Evolutionary conservation across 2,888 invertebrate genomes (phyloP), one percentile per base, ranked within the genome.

Genomic region (Dicroscelio sp.): DNA sequence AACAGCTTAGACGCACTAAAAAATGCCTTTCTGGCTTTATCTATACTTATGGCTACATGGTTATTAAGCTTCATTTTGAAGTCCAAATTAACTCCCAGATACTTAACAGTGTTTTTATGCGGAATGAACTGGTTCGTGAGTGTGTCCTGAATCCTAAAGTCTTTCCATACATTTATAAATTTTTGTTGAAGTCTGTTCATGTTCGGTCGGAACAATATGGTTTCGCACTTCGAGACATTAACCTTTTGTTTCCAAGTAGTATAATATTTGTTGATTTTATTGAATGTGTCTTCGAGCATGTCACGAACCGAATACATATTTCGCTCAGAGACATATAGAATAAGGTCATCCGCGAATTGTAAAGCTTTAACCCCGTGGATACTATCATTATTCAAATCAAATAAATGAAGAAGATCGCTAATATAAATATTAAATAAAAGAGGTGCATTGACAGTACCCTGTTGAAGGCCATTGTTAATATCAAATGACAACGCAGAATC

Each of bases 401-500:
- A 71, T 14, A 33, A 10, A 20, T 35, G 84, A 6, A 84, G 25
- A 4, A 89, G 20, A 12, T 78, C 73, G 35, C 63, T 25, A 1
- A 60, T 55, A 30, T 65, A 60, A 8, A 88, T 58, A 60, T 88
- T 88, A 58, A 88, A 88, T 23, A 88, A n/a, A n/a, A n/a, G n/a
- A n/a, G n/a, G n/a, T n/a, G n/a, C n/a, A n/a, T n/a, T n/a, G n/a
- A n/a, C n/a, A n/a, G n/a, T n/a, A n/a, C n/a, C n/a, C n/a, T n/a
- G n/a, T n/a, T n/a, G n/a, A n/a, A n/a, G n/a, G n/a, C 17, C 5
- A 78, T 20, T 10, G 88, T n/a, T n/a, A n/a, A n/a, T n/a, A n/a
- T n/a, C n/a, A n/a, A n/a, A n/a, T 71, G 0, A 83, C 38, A 52
- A 48, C 65, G 1, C 43, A 63, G 1, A 65, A 65, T 2, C 79